These are phyloP conservation scores for Pomatorhinus ruficollis DNA, from an alignment of 2,113 vertebrate genomes.

Conservation along the genomic window DNA sequence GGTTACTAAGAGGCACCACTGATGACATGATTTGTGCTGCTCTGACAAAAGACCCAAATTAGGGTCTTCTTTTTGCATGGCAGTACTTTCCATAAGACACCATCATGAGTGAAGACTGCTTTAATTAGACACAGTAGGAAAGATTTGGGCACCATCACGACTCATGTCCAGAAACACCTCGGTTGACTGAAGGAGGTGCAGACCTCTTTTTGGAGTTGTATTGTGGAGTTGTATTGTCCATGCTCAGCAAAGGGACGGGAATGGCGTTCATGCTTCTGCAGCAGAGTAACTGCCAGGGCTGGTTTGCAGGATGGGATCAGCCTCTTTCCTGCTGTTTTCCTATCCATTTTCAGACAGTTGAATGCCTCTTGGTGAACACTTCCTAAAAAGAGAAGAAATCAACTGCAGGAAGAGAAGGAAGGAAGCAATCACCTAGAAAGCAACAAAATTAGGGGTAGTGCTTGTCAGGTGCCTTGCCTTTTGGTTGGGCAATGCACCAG, in stretches of 20 bases:
- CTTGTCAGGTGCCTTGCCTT: conserved; percentile 51
- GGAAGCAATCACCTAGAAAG: conserved; percentile 67
- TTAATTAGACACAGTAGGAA: not conserved
- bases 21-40: not conserved
- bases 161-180: not conserved
- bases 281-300: not conserved
- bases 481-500: not conserved
- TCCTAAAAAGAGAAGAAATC: conserved; percentile 52
- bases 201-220: not conserved
- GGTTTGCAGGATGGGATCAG: not conserved
- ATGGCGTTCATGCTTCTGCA: not conserved
- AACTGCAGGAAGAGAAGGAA: conserved; percentile 55
- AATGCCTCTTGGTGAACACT: conserved; percentile 38
- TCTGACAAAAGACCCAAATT: conserved; percentile 32
- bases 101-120: not conserved
- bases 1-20: not conserved
- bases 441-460: conserved; percentile 27
- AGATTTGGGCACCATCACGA: not conserved
- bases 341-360: conserved; percentile 10
- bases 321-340: not conserved
- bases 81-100: not conserved
- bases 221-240: rapidly evolving
- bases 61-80: not conserved
- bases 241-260: not conserved
- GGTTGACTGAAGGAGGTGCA: not conserved